phyloP scores from a whole-genome alignment of 2,113 vertebrate genomes.

The Clupea harengus region DNA sequence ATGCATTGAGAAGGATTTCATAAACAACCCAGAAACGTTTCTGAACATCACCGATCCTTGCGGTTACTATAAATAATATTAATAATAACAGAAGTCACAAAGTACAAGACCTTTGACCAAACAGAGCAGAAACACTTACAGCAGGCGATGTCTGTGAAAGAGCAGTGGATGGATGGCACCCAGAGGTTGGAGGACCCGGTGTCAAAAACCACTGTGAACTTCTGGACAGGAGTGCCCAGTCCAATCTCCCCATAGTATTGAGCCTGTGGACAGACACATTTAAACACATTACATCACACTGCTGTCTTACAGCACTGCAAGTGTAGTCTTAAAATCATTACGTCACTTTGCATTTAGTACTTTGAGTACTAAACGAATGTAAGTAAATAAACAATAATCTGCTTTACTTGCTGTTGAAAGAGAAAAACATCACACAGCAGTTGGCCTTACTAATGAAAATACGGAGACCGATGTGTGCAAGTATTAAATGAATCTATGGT shows the following conservation, averaged over 20 bases:
- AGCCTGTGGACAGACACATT: constrained; percentile 69
- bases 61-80: no score
- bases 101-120: not conserved
- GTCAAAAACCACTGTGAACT: constrained; percentile 92
- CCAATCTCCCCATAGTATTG: constrained; percentile 89
- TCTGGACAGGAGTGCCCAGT: constrained; percentile 84
- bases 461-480: not conserved
- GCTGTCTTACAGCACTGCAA: not conserved
- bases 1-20: not conserved
- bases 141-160: constrained; percentile 82
- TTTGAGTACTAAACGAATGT: not conserved
- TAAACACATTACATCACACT: not conserved
- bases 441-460: not conserved
- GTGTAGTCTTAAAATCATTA: not conserved
- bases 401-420: not conserved
- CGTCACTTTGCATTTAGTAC: not conserved
- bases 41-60: no score
- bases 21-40: not conserved
- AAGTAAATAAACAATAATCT: not conserved
- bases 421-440: not conserved
- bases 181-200: constrained; percentile 96
- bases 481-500: not conserved
- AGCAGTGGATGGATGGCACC: constrained; percentile 90
- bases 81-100: not conserved
- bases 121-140: constrained; percentile 69